Evolutionary conservation across 2,113 vertebrate species (phyloP).

Genomic region (Mastomys natalensis): DNA sequence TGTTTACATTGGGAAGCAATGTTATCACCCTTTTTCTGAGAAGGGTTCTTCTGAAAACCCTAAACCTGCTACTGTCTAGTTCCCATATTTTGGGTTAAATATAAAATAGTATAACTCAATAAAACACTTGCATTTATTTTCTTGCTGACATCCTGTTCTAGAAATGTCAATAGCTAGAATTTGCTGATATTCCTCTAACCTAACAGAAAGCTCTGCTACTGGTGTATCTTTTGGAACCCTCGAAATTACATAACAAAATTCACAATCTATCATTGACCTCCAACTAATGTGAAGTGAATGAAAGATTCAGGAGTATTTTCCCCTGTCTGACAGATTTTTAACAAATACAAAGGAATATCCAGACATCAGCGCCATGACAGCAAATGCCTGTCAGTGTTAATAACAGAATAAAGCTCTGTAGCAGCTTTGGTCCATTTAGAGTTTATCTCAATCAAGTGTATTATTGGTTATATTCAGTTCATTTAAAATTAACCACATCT

Average conservation of each 20-base stretch:
- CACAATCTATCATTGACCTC: conserved; percentile 22
- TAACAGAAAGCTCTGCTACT: not conserved
- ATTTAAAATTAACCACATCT: conserved; percentile 75
- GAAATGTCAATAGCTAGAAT: conserved; percentile 28
- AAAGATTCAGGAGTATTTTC: not conserved
- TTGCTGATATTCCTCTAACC: conserved; percentile 10
- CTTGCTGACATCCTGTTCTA: not conserved
- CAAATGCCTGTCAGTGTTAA: conserved; percentile 47
- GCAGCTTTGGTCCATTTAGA: conserved; percentile 66
- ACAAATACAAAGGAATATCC: not conserved
- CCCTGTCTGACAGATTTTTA: conserved; percentile 36
- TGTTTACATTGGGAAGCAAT: not conserved
- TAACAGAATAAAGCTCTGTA: conserved; percentile 68
- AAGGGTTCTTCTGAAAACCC: not conserved
- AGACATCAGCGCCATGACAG: not conserved
- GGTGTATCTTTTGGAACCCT: conserved; percentile 1
- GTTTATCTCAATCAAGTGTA: conserved; percentile 69
- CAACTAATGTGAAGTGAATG: conserved; percentile 4
- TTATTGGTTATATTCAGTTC: conserved; percentile 76
- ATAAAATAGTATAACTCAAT: not conserved
- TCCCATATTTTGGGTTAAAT: too few relatives aligned
- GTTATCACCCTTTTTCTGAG: not conserved
- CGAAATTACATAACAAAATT: conserved; percentile 21
- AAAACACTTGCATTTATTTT: conserved; percentile 40
- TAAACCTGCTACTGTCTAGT: not conserved